Conservation (phyloP, 2,888 invertebrate genomes). For the Agriopis leucophaearia region DNA sequence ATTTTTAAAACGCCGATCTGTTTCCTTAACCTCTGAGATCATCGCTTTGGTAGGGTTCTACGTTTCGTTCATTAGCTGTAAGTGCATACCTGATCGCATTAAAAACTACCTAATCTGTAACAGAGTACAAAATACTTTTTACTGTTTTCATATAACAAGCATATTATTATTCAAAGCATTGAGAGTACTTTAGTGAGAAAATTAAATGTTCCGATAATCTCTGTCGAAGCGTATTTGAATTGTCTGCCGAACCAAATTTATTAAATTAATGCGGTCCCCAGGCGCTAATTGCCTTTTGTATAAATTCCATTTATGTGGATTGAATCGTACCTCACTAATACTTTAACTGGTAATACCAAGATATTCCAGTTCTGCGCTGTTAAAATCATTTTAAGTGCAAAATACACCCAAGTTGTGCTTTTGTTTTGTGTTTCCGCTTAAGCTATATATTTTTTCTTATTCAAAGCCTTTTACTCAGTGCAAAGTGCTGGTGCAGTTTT, state of each 20-base stretch:
- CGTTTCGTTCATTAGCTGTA: too few species aligned
- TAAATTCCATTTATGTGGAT: constrained; percentile 57
- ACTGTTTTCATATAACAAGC: constrained; percentile 2
- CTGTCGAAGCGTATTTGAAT: constrained; percentile 54
- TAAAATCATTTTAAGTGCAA: constrained; percentile 5
- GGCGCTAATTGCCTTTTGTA: constrained; percentile 65
- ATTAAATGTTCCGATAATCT: constrained; percentile 56
- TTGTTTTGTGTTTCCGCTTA: constrained; percentile 16
- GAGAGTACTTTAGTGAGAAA: constrained; percentile 49
- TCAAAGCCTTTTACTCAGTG: constrained; percentile 1
- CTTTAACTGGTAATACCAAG: constrained; percentile 28
- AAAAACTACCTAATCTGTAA: too few species aligned
- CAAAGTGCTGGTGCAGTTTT: constrained; percentile 21
- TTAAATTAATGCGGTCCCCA: constrained; percentile 60
- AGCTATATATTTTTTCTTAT: not conserved
- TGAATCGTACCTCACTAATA: constrained; percentile 55
- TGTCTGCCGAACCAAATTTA: constrained; percentile 59
- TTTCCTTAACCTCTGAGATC: too few species aligned
- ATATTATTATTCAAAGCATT: constrained; percentile 39
- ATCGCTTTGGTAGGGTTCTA: too few species aligned
- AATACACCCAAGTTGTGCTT: constrained; percentile 31
- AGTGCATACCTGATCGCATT: too few species aligned
- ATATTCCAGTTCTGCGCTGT: not conserved
- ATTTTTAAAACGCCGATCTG: too few species aligned
- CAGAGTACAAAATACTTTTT: not conserved